Conservation (phyloP, 2,797 vertebrate species). For the Scyliorhinus canicula region DNA sequence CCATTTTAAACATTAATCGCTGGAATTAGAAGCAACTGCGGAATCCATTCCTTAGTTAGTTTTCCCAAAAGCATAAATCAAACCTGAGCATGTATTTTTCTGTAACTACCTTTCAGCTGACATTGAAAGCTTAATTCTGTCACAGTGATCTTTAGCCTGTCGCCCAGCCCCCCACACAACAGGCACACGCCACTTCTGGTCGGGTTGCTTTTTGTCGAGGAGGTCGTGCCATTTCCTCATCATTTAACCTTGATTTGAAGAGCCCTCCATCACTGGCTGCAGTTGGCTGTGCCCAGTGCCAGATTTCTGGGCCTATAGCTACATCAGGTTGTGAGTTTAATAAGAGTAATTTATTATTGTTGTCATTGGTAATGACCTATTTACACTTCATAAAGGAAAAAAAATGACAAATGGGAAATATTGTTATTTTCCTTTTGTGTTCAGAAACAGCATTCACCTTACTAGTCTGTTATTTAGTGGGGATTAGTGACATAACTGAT, state of each 20-base stretch:
- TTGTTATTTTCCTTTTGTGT: not conserved
- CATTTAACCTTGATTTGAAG: slow-evolving; percentile 62
- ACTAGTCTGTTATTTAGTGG: slow-evolving; percentile 1
- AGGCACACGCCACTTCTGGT: slow-evolving; percentile 37
- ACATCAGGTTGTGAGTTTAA: slow-evolving; percentile 53
- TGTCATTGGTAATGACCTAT: slow-evolving; percentile 69
- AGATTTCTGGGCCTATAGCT: slow-evolving; percentile 38
- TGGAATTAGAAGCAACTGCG: not conserved
- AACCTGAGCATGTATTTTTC: not conserved
- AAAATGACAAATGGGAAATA: slow-evolving; percentile 55
- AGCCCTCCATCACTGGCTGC: slow-evolving; percentile 40
- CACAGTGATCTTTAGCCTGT: slow-evolving; percentile 58
- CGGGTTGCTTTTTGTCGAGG: slow-evolving; percentile 53
- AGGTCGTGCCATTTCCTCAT: slow-evolving; percentile 59
- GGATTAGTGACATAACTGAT: not conserved
- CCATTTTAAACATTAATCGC: slow-evolving; percentile 8
- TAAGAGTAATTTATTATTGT: slow-evolving; percentile 70
- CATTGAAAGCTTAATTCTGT: slow-evolving; percentile 45
- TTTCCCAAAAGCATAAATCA: not conserved
- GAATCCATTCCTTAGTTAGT: not conserved
- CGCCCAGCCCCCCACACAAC: slow-evolving; percentile 40
- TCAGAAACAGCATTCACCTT: not conserved
- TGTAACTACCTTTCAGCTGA: slow-evolving; percentile 33
- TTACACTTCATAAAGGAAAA: slow-evolving; percentile 63
- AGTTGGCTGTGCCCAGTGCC: slow-evolving; percentile 29